Evolutionary conservation across 1,140 invertebrate species (phyloP).

Genomic region (Drosophila kikkawai): DNA sequence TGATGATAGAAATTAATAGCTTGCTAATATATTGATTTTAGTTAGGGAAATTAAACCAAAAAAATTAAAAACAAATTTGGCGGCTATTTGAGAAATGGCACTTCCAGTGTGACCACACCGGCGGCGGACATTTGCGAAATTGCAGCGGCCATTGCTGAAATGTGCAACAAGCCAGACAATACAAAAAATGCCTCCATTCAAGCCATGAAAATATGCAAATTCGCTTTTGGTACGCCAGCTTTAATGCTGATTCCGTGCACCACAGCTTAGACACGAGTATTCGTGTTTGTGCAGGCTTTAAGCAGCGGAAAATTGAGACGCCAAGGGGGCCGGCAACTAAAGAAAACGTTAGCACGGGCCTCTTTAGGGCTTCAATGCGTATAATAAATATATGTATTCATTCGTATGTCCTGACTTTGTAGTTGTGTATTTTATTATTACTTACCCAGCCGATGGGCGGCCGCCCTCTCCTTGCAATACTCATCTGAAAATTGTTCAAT

Average conservation of each 20-base stretch:
- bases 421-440: not conserved
- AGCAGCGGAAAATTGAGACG: not conserved
- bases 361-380: not conserved
- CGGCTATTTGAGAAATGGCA: not conserved
- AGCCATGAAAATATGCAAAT: not conserved
- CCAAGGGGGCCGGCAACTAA: not conserved
- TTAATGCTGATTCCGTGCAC: not conserved
- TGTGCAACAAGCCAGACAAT: slow-evolving; percentile 8
- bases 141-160: slow-evolving; percentile 30
- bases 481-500: slow-evolving; percentile 66
- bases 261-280: not conserved
- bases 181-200: slow-evolving; percentile 1
- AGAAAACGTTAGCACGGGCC: not conserved
- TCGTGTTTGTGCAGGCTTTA: not conserved
- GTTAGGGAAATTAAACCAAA: not conserved
- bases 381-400: not conserved
- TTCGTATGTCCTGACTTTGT: not conserved
- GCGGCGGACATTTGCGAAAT: not conserved
- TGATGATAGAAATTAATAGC: not conserved
- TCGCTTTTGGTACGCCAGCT: not conserved
- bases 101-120: slow-evolving; percentile 20
- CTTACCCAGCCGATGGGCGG: slow-evolving; percentile 58
- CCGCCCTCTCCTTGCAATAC: slow-evolving; percentile 50
- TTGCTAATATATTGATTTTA: too few relatives aligned
- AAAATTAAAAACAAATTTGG: not conserved